Percentiles rank a stretch among this genome's conserved stretches.
Evolutionary conservation across 2,888 invertebrate species (phyloP).

Genomic region (Incurvaria masculella): DNA sequence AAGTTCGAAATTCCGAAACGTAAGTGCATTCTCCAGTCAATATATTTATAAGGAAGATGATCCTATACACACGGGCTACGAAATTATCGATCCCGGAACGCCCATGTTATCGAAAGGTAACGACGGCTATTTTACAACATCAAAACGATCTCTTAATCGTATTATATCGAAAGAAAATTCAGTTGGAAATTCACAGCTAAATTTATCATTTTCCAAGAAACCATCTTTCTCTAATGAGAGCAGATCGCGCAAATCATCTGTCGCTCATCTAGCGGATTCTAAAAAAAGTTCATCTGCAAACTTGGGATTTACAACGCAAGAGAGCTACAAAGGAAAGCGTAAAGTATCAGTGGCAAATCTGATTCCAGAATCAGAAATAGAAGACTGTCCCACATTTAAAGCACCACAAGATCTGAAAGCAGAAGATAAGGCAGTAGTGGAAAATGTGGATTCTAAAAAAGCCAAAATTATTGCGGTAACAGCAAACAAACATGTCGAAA

Average conservation of each 20-base stretch:
- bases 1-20: constrained; percentile 38
- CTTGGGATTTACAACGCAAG: constrained; percentile 33
- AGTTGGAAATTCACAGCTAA: constrained; percentile 41
- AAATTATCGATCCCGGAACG: constrained; percentile 63
- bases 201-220: constrained; percentile 33
- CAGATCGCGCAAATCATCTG: constrained; percentile 44
- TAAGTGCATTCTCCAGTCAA: constrained; percentile 59
- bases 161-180: constrained; percentile 42
- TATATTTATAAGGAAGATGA: constrained; percentile 64
- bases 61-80: constrained; percentile 58
- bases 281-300: constrained; percentile 45
- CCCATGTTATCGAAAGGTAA: constrained; percentile 65
- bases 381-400: constrained; percentile 49
- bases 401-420: constrained; percentile 50
- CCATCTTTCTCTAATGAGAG: constrained; percentile 48
- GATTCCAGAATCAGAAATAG: constrained; percentile 50
- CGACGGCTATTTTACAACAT: constrained; percentile 60
- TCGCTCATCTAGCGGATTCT: constrained; percentile 47
- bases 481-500: constrained; percentile 37
- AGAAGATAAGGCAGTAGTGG: constrained; percentile 46
- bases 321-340: constrained; percentile 36
- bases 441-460: constrained; percentile 39
- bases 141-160: constrained; percentile 41
- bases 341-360: constrained; percentile 25
- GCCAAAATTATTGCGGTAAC: constrained; percentile 38